phyloP scores from a whole-genome alignment of 2,888 invertebrate species.

The Tachina grossa region DNA sequence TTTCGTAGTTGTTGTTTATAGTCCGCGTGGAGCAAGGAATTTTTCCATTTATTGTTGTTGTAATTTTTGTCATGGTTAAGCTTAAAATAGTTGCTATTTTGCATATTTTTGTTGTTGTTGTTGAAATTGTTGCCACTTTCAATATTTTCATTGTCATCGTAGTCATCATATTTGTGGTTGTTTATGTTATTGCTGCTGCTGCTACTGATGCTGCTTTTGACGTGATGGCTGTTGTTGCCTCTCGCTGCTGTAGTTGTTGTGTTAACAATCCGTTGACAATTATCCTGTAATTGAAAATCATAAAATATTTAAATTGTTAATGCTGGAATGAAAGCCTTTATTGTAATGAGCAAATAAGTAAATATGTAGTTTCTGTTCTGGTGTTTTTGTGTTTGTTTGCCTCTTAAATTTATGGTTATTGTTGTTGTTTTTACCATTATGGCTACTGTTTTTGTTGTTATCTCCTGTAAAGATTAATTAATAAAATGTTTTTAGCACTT shows the following conservation, averaged over 20 bases:
- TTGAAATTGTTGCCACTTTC: conserved; percentile 25
- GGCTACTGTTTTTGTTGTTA: background rate
- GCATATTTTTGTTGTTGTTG: conserved; percentile 24
- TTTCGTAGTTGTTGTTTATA: conserved; percentile 44
- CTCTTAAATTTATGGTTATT: conserved; percentile 38
- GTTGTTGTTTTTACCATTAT: conserved; percentile 4
- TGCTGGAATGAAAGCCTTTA: conserved; percentile 17
- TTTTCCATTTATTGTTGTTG: conserved; percentile 62
- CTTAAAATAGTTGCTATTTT: conserved; percentile 39
- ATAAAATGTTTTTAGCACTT: conserved; percentile 24
- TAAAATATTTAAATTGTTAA: conserved; percentile 63
- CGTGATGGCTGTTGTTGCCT: conserved; percentile 1
- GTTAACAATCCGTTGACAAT: conserved; percentile 65
- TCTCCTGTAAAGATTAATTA: conserved; percentile 8
- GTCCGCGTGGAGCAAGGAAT: conserved; percentile 51
- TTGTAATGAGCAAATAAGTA: conserved; percentile 16
- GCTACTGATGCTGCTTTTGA: conserved; percentile 7
- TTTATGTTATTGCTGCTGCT: conserved; percentile 41
- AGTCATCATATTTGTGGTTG: conserved; percentile 54
- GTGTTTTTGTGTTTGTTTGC: background rate
- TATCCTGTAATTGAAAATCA: conserved; percentile 68
- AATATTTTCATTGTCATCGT: conserved; percentile 58
- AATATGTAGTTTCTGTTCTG: conserved; percentile 7
- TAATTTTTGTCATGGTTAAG: conserved; percentile 23
- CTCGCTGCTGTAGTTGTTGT: conserved; percentile 47